Conservation (phyloP, 2,113 vertebrate species). For the Numida meleagris region DNA sequence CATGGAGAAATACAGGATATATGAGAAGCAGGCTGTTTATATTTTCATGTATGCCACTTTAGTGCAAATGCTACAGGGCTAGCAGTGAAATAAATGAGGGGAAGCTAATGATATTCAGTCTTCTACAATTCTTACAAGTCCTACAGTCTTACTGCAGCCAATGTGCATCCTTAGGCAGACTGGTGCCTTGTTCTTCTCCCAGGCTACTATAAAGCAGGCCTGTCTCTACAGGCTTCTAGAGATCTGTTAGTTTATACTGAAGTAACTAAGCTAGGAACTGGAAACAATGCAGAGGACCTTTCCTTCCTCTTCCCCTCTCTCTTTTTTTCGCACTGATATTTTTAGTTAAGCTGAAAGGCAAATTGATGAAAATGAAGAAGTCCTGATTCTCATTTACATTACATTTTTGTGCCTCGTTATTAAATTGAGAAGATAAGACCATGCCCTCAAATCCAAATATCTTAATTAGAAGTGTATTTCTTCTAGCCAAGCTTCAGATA, state of each 20-base stretch:
- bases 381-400: neutral
- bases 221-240: neutral
- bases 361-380: neutral
- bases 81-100: constrained; percentile 54
- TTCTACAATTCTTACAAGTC: constrained; percentile 14
- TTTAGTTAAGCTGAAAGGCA: neutral
- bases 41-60: constrained; percentile 7
- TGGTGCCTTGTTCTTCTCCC: neutral
- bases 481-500: neutral
- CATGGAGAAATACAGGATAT: neutral
- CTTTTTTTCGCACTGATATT: neutral
- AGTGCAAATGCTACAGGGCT: neutral
- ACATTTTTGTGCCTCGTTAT: neutral
- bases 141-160: neutral
- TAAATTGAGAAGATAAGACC: neutral
- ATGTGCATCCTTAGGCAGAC: constrained; percentile 11
- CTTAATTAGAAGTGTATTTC: neutral
- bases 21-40: neutral
- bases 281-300: neutral
- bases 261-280: neutral
- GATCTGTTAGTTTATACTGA: neutral
- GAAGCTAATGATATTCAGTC: constrained; percentile 20
- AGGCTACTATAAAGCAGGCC: neutral
- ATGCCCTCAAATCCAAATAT: neutral
- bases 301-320: neutral